Conservation (phyloP, 2,888 invertebrate genomes). For the Pachymerium ferrugineum region DNA sequence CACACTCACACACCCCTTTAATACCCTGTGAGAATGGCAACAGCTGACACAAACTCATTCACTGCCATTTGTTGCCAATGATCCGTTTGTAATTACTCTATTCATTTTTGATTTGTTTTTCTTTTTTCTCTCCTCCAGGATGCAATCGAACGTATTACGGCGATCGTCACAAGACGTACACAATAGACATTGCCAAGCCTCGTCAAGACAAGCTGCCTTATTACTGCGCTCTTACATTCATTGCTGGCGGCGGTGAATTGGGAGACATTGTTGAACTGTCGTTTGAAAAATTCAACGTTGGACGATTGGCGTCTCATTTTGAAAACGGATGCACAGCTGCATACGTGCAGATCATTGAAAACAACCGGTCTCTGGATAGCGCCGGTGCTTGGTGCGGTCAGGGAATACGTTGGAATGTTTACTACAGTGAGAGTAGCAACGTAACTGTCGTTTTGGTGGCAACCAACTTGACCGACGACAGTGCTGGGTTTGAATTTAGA, state of each 20-base stretch:
- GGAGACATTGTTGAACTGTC: slow-evolving; percentile 76
- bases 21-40: not conserved
- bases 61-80: slow-evolving; percentile 12
- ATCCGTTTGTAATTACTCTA: not conserved
- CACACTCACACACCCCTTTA: not conserved
- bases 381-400: slow-evolving; percentile 79
- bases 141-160: slow-evolving; percentile 80
- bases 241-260: slow-evolving; percentile 69
- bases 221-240: slow-evolving; percentile 75
- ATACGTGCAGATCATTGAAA: slow-evolving; percentile 71
- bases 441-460: slow-evolving; percentile 60
- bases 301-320: slow-evolving; percentile 68
- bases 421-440: slow-evolving; percentile 73
- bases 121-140: slow-evolving; percentile 53
- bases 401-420: slow-evolving; percentile 77
- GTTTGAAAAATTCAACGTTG: slow-evolving; percentile 76
- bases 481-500: slow-evolving; percentile 55
- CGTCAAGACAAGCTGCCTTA: slow-evolving; percentile 69
- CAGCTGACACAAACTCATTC: slow-evolving; percentile 18
- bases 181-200: slow-evolving; percentile 63
- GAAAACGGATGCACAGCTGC: slow-evolving; percentile 73
- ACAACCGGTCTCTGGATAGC: slow-evolving; percentile 60
- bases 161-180: slow-evolving; percentile 69
- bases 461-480: not conserved
- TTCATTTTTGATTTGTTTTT: not conserved